Evolutionary conservation across 2,797 vertebrate species (phyloP), one percentile per base, ranked within the genome.

Genomic region (Parambassis ranga): DNA sequence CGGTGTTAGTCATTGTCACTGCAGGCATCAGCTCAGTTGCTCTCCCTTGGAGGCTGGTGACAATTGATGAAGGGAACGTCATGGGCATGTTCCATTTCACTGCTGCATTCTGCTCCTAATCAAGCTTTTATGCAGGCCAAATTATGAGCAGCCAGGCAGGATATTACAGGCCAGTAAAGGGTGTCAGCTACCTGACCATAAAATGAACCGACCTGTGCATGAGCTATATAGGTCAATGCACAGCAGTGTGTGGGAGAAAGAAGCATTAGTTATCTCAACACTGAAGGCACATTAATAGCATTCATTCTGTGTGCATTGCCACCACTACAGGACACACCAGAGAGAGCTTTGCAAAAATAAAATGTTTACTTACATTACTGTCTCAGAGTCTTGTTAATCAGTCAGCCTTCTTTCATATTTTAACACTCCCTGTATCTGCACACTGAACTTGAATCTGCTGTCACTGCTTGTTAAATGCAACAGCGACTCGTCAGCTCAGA

Each of bases 401-500:
- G n/a, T 65, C 53, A 41, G 28, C 48, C 28, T 32, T 72, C 65
- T 68, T 79, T 72, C 70, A 86, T 84, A 85, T 76, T 83, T 74
- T 61, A 83, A 60, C 62, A 22, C 38, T 30, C 44, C 36, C 27
- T 48, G 24, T 38, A 65, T 41, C 59, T 24, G 10, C 48, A 36
- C 57, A 19, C 67, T 65, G 39, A 68, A 64, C 80, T 49, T 10
- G 30, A 78, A 69, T 64, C 51, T 60, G 57, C 80, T 87, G 88
- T 90, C 88, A 72, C 75, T 75, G 73, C 71, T 77, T 75, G 85
- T 90, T 90, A 84, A 82, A 78, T 32, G 67, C 81, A 78, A 90
- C 89, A 84, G 73, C 63, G 19, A 55, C 77, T 89, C 80, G 85
- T 85, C 89, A 87, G 77, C 73, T 75, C 77, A 57, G 73, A 83